Evolutionary conservation across 2,113 vertebrate genomes (phyloP).

Genomic region (Saimiri boliviensis): DNA sequence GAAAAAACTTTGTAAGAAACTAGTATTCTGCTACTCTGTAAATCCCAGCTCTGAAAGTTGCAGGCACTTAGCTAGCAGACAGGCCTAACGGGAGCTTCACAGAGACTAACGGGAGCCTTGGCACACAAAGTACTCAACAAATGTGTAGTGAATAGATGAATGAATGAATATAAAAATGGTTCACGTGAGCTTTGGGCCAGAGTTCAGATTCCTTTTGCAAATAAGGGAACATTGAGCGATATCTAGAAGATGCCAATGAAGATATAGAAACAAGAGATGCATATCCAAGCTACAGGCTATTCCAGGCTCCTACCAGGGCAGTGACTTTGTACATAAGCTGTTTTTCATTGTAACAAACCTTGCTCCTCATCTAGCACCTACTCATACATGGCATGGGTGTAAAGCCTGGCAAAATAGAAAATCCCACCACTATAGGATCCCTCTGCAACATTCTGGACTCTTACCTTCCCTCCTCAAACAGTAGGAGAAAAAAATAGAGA

Average conservation of each 20-base stretch:
- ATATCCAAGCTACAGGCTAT: neutral
- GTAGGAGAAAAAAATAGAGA: neutral
- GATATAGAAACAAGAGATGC: neutral
- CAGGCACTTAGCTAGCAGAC: neutral
- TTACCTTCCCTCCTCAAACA: neutral
- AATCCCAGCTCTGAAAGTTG: neutral
- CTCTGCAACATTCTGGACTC: neutral
- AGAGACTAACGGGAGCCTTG: neutral
- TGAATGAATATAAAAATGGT: neutral
- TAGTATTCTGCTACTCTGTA: neutral
- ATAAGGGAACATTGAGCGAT: neutral
- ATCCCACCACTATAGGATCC: neutral
- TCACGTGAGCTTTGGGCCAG: neutral
- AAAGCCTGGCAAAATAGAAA: neutral
- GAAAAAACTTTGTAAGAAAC: neutral
- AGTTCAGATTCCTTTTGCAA: constrained; percentile 6
- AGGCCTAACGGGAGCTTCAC: neutral
- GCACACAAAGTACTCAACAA: neutral
- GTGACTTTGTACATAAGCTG: neutral
- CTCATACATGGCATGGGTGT: neutral
- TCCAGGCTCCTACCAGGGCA: neutral
- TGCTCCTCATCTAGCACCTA: neutral
- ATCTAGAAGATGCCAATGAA: neutral
- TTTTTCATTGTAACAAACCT: neutral
- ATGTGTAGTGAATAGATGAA: neutral